Evolutionary conservation across 2,888 invertebrate species (phyloP).

Genomic region (Drosophila atripex): DNA sequence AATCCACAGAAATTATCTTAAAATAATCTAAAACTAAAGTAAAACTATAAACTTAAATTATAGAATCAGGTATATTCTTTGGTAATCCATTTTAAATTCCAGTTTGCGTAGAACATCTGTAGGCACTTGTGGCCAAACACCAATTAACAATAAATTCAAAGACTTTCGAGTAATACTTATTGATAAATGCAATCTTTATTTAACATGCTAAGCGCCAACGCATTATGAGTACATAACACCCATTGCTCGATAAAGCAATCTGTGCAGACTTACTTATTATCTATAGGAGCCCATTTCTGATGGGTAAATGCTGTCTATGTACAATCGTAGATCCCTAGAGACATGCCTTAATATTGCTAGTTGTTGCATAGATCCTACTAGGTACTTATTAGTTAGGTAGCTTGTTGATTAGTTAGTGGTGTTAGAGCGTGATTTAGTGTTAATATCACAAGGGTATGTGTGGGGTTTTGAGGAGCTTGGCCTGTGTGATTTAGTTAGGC

Average conservation of each 20-base stretch:
- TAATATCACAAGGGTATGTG: constrained; percentile 65
- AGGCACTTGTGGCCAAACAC: constrained; percentile 19
- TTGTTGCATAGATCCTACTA: constrained; percentile 36
- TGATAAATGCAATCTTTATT: constrained; percentile 62
- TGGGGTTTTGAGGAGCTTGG: constrained; percentile 26
- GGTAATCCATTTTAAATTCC: not conserved
- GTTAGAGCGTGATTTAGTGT: constrained; percentile 62
- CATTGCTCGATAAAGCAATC: constrained; percentile 42
- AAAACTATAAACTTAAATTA: not conserved
- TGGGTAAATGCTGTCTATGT: constrained; percentile 45
- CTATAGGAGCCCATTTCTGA: constrained; percentile 38
- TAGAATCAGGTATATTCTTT: not conserved
- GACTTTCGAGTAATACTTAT: constrained; percentile 31
- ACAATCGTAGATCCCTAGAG: constrained; percentile 45
- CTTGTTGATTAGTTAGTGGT: constrained; percentile 49
- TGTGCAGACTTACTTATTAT: constrained; percentile 55
- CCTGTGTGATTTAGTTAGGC: constrained; percentile 53
- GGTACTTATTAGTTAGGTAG: constrained; percentile 48
- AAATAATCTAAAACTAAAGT: constrained; percentile 12
- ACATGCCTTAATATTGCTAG: constrained; percentile 54
- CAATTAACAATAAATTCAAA: constrained; percentile 50
- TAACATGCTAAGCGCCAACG: constrained; percentile 45
- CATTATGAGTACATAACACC: constrained; percentile 43
- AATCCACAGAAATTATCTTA: not conserved
- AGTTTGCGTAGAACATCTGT: not conserved